These are phyloP conservation scores for Sitta europaea DNA, from an alignment of 2,113 vertebrate species.

Conservation along the genomic window DNA sequence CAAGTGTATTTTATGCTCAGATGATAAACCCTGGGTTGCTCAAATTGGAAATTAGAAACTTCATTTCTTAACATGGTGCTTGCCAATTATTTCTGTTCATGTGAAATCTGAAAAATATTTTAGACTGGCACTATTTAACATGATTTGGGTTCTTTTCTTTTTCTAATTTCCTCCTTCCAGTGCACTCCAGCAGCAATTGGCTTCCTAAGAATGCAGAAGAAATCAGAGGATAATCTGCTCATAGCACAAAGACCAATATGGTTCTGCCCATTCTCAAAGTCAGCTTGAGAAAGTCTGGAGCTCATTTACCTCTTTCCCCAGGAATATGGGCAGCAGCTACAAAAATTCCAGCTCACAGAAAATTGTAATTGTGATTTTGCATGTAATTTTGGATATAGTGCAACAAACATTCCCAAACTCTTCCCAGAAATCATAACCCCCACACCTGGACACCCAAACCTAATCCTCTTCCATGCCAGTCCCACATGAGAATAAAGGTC, in stretches of 20 bases:
- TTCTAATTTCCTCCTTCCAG: neutral
- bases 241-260: neutral
- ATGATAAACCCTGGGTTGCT: neutral
- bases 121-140: neutral
- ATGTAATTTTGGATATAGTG: neutral
- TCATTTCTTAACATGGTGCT: neutral
- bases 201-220: neutral
- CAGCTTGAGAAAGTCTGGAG: neutral
- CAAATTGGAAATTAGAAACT: neutral
- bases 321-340: neutral
- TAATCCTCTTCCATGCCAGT: neutral
- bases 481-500: neutral
- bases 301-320: neutral
- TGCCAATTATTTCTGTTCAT: neutral
- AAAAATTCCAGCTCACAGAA: neutral
- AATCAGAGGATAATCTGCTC: neutral
- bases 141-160: neutral
- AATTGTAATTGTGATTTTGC: neutral
- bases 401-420: accelerated
- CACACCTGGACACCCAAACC: neutral
- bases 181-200: neutral
- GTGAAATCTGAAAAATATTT: neutral
- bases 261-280: neutral
- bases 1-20: neutral
- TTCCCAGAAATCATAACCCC: accelerated